phyloP scores from a whole-genome alignment of 1,140 invertebrate species.

The Tetragonula clypearis region DNA sequence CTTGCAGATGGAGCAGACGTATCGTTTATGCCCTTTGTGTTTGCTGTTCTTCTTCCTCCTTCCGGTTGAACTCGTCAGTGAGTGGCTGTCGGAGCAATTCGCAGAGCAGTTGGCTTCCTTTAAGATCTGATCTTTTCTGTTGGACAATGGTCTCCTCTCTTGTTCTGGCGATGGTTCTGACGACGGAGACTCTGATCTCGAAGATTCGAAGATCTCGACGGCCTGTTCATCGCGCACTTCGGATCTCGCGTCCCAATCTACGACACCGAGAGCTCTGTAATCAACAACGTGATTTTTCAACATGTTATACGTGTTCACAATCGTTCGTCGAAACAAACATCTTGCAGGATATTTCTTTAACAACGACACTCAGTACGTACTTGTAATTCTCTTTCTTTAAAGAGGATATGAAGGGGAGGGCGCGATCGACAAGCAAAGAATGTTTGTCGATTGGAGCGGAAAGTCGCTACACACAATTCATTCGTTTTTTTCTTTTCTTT shows the following conservation, averaged over 20 bases:
- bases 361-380: not conserved
- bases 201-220: not conserved
- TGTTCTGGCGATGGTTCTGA: not conserved
- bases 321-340: not conserved
- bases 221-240: too few relatives aligned
- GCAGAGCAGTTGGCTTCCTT: not conserved
- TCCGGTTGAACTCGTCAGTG: too few relatives aligned
- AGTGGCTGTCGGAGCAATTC: not conserved
- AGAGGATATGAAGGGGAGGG: not conserved
- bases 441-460: conserved; percentile 11
- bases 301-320: conserved; percentile 22
- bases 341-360: not conserved
- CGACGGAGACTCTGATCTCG: not conserved
- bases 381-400: not conserved
- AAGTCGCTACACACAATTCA: not conserved
- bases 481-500: not conserved
- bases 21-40: not conserved
- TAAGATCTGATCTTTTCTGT: not conserved
- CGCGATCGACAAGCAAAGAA: not conserved
- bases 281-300: conserved; percentile 50
- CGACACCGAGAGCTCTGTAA: conserved; percentile 41
- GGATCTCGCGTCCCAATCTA: not conserved
- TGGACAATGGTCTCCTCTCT: not conserved
- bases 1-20: conserved; percentile 4
- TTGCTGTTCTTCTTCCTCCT: not conserved